Conservation (phyloP, 2,113 vertebrate genomes). For the Rhea americana region DNA sequence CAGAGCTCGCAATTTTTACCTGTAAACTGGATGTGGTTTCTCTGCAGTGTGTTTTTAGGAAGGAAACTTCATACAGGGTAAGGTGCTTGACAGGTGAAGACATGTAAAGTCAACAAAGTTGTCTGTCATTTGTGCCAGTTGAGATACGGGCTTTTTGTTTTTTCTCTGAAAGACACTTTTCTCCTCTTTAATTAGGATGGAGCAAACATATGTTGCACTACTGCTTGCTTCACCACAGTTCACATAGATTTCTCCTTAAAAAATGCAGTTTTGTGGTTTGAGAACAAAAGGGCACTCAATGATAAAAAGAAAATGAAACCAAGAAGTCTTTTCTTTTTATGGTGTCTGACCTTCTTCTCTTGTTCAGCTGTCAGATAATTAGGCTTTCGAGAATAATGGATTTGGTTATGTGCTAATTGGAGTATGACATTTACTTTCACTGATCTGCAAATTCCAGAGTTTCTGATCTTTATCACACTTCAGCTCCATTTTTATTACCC, state of each 20-base stretch:
- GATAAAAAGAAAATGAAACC: not conserved
- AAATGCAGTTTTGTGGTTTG: conserved; percentile 24
- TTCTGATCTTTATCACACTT: conserved; percentile 27
- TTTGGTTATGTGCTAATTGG: conserved; percentile 16
- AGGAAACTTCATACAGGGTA: not conserved
- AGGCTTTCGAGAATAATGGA: not conserved
- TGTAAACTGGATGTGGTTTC: not conserved
- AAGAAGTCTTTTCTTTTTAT: not conserved
- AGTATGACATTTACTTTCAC: conserved; percentile 29
- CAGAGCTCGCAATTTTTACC: not conserved
- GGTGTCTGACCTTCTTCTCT: not conserved
- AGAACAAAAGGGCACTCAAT: conserved; percentile 4
- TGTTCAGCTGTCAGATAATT: conserved; percentile 21
- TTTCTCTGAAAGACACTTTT: not conserved
- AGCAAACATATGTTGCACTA: not conserved
- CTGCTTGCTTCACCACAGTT: not conserved
- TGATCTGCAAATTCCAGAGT: conserved; percentile 33
- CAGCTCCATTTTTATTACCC: conserved; percentile 45
- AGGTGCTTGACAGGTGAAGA: not conserved
- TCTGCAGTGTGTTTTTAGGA: not conserved
- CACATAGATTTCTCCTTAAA: not conserved
- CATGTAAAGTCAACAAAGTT: fast-evolving
- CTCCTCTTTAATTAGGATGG: not conserved
- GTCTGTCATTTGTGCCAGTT: not conserved
- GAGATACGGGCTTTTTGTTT: not conserved